These are phyloP conservation scores for Brachyopa scutellaris DNA, from an alignment of 2,888 invertebrate genomes.

Conservation along the genomic window DNA sequence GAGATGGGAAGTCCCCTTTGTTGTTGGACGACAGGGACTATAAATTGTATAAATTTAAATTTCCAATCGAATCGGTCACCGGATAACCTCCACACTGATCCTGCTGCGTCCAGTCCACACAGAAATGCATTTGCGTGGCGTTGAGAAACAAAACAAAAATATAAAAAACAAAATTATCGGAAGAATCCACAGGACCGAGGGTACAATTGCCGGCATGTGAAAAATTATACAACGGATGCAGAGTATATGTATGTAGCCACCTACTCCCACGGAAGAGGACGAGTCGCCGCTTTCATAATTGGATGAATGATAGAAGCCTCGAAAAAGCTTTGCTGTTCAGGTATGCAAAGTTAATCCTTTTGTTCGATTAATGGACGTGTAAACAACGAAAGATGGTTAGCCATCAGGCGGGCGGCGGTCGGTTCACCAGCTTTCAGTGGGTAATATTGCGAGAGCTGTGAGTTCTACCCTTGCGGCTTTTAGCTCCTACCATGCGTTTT, in stretches of 20 bases:
- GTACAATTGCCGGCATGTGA: too few species aligned
- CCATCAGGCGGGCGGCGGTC: constrained; percentile 44
- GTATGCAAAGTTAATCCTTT: constrained; percentile 74
- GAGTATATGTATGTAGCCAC: too few species aligned
- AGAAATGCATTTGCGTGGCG: constrained; percentile 23
- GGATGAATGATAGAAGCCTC: constrained; percentile 72
- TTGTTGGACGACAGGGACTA: constrained; percentile 43
- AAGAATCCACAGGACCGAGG: too few species aligned
- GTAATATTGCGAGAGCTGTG: constrained; percentile 8
- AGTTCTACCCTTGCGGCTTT: constrained; percentile 53
- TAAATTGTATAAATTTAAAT: constrained; percentile 69
- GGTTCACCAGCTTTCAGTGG: constrained; percentile 37
- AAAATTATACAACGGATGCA: too few species aligned
- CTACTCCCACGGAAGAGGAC: neutral
- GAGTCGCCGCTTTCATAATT: constrained; percentile 57
- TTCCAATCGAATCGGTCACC: constrained; percentile 50
- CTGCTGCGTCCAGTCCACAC: neutral
- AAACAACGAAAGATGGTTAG: constrained; percentile 74
- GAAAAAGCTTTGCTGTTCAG: constrained; percentile 57
- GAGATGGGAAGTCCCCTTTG: constrained; percentile 38
- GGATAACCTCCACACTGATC: constrained; percentile 38
- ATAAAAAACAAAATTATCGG: constrained; percentile 9
- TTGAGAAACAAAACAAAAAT: neutral
- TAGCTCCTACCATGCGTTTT: constrained; percentile 29
- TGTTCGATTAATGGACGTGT: constrained; percentile 75